Evolutionary conservation across 2,888 invertebrate genomes (phyloP), one percentile per base, ranked within the genome.

Genomic region (Eucera pruinosa): DNA sequence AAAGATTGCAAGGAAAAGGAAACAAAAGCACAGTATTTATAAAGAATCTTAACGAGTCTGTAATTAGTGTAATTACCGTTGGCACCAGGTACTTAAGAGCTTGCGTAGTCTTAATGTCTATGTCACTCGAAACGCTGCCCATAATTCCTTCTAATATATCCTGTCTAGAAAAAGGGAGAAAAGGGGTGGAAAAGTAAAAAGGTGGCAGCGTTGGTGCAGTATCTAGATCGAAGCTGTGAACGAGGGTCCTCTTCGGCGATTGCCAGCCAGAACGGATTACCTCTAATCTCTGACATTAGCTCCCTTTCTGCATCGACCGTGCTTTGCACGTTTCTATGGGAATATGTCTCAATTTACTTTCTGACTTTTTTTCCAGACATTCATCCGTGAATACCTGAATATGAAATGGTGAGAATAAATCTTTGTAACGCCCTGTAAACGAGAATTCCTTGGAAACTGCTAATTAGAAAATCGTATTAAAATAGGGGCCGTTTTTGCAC

Each of bases 281-380:
- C 80, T 78, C 85, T 85, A 86, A 85, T 85, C 85, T 85, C 85
- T 85, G 85, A 85, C 83, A 85, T 85, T 85, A 85, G 81, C 83
- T 78, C 69, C 73, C 78, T 69, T 73, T 78, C 74, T 75, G 74
- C 74, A 69, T 84, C 76, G 71, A 70, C 72, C 67, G 79, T 80
- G 74, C 85, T 82, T 85, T 64, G 64, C 85, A 73, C 85, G 67
- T 80, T 74, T 60, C 82, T 78, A 76, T 78, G 70, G 78, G 71
- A 72, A 80, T 85, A 83, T 83, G 80, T 74, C 82, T 78, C 81
- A 74, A 77, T 85, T 81, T 78, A 83, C 78, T 69, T 62, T 79
- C 73, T 55, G 64, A 54, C 70, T 68, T 70, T 75, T 82, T 36
- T 30, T 76, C 47, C 68, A 41, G 64, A 41, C 67, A 43, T 62